Conservation (phyloP, 2,113 vertebrate species). For the Acanthochromis polyacanthus region DNA sequence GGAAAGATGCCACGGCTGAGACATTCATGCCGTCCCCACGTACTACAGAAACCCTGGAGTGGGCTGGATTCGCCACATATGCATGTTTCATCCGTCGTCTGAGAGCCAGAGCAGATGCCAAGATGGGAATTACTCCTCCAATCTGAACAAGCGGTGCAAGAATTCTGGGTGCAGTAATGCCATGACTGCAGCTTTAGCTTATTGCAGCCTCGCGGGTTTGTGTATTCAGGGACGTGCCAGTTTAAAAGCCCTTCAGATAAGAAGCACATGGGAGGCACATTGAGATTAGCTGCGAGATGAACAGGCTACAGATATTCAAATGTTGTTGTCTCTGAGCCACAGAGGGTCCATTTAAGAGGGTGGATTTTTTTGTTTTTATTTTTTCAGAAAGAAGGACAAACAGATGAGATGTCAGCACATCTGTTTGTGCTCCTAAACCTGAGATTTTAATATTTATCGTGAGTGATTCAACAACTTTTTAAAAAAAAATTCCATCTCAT, state of each 20-base stretch:
- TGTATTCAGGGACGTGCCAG: slow-evolving; percentile 52
- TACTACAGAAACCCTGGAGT: slow-evolving; percentile 60
- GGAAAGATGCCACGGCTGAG: slow-evolving; percentile 67
- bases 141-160: slow-evolving; percentile 56
- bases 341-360: slow-evolving; percentile 33
- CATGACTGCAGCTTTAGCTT: slow-evolving; percentile 63
- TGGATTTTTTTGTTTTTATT: not conserved
- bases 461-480: slow-evolving; percentile 12
- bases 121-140: slow-evolving; percentile 59
- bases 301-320: slow-evolving; percentile 50
- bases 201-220: slow-evolving; percentile 43
- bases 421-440: slow-evolving; percentile 13
- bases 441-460: slow-evolving; percentile 25
- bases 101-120: slow-evolving; percentile 56
- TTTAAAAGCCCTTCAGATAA: slow-evolving; percentile 68
- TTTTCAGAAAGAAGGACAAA: slow-evolving; percentile 10
- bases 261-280: slow-evolving; percentile 62
- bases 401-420: slow-evolving; percentile 8
- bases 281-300: slow-evolving; percentile 57
- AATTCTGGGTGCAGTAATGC: slow-evolving; percentile 52
- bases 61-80: slow-evolving; percentile 58
- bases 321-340: slow-evolving; percentile 39
- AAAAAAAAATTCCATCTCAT: not conserved
- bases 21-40: slow-evolving; percentile 51
- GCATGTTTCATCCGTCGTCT: slow-evolving; percentile 53